phyloP scores from a whole-genome alignment of 2,888 invertebrate genomes.

The Siphlonurus alternatus region DNA sequence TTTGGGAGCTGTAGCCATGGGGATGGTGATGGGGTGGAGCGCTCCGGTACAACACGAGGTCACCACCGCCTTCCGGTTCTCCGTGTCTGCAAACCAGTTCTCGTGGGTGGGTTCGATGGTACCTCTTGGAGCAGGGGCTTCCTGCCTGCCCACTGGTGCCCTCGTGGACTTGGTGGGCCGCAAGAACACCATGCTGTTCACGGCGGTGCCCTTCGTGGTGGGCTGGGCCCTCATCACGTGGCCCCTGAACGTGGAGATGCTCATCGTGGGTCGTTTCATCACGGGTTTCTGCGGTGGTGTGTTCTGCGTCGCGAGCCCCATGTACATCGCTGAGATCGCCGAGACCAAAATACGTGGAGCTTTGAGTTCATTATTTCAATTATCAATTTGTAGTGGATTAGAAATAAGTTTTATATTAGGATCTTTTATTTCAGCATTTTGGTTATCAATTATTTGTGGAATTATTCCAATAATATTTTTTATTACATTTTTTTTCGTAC shows the following conservation, averaged over 20 bases:
- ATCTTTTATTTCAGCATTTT: constrained; percentile 21
- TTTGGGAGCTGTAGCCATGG: constrained; percentile 60
- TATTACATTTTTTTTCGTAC: constrained; percentile 21
- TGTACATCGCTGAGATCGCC: constrained; percentile 25
- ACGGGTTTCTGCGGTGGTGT: constrained; percentile 26
- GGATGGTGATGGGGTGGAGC: constrained; percentile 61
- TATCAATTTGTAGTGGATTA: constrained; percentile 29
- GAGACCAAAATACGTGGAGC: constrained; percentile 26
- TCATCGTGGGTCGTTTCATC: constrained; percentile 15
- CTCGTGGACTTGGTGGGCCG: constrained; percentile 5
- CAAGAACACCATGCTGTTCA: constrained; percentile 2
- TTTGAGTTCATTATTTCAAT: constrained; percentile 28
- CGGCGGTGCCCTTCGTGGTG: not conserved
- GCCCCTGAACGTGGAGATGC: not conserved
- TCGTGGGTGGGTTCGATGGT: constrained; percentile 8
- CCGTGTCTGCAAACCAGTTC: not conserved
- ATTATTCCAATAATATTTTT: constrained; percentile 20
- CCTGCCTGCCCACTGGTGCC: constrained; percentile 4
- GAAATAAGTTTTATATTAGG: constrained; percentile 24
- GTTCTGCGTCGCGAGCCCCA: constrained; percentile 23
- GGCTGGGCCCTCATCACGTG: constrained; percentile 6
- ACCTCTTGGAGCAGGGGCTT: constrained; percentile 2
- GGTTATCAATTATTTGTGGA: constrained; percentile 22
- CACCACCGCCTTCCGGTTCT: constrained; percentile 17
- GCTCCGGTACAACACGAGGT: constrained; percentile 44